phyloP scores from a whole-genome alignment of 2,113 vertebrate genomes.

The Engraulis encrasicolus region DNA sequence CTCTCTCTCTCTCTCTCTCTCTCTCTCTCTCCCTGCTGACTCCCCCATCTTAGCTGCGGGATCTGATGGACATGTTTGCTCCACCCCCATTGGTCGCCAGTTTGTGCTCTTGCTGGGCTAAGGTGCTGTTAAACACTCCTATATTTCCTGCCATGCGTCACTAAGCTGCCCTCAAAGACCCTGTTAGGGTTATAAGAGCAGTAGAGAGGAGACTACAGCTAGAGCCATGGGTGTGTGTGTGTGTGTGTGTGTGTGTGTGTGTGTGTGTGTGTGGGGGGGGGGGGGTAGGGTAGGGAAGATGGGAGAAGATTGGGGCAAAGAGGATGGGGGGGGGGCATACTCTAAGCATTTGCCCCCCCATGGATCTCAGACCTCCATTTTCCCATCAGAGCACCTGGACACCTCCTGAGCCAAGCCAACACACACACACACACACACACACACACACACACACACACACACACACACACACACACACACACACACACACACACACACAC shows the following conservation, averaged over 20 bases:
- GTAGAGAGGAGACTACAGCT: too few species aligned
- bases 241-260: too few species aligned
- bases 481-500: conserved; percentile 11
- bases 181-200: neutral
- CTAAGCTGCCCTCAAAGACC: neutral
- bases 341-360: neutral
- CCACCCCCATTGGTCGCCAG: neutral
- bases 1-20: too few species aligned
- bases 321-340: neutral
- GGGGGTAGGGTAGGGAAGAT: too few species aligned
- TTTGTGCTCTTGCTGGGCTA: neutral
- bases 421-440: neutral
- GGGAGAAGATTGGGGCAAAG: too few species aligned
- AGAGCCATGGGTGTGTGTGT: too few species aligned
- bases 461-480: conserved; percentile 2
- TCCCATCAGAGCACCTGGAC: neutral
- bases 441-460: neutral
- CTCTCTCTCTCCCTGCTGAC: neutral
- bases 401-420: neutral
- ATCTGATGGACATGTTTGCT: neutral
- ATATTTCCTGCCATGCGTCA: conserved; percentile 6
- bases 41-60: neutral
- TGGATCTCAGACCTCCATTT: neutral
- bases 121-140: conserved; percentile 5
- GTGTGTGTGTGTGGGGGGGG: too few species aligned